Conservation (phyloP, 1,140 invertebrate genomes). For the Pogonomyrmex californicus region DNA sequence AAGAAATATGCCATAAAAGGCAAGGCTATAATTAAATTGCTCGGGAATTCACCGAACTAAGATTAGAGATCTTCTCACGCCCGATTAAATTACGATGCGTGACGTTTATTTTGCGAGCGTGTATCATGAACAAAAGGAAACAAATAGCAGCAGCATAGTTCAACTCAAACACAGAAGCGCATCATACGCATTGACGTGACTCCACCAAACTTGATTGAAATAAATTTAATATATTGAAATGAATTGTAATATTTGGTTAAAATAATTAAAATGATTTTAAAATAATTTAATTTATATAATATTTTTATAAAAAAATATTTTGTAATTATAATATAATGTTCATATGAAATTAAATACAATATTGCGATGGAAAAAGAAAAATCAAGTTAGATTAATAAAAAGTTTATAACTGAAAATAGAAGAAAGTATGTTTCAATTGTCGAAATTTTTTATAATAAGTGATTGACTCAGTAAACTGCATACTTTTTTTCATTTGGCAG, state of each 20-base stretch:
- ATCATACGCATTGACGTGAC: background rate
- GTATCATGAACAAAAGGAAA: conserved; percentile 47
- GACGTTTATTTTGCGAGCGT: conserved; percentile 33
- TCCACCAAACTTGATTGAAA: conserved; percentile 4
- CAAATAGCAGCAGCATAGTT: conserved; percentile 27
- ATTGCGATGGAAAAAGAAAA: background rate
- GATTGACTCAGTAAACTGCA: no score
- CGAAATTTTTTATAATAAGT: no score
- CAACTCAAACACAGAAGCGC: conserved; percentile 31
- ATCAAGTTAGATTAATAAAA: no score
- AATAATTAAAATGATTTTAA: no score
- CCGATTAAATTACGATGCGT: conserved; percentile 46
- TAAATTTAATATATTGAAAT: background rate
- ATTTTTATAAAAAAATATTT: background rate
- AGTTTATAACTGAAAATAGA: no score
- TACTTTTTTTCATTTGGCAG: no score
- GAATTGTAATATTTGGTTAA: background rate
- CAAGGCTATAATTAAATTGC: conserved; percentile 75
- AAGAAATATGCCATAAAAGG: conserved; percentile 71
- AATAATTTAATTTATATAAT: no score
- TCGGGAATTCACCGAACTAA: conserved; percentile 59
- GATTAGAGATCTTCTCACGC: conserved; percentile 72
- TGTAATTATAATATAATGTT: background rate
- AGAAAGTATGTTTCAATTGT: no score
- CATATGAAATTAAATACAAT: background rate